These are phyloP conservation scores for Pachyuromys duprasi DNA, from an alignment of 2,797 vertebrate species.

Conservation along the genomic window DNA sequence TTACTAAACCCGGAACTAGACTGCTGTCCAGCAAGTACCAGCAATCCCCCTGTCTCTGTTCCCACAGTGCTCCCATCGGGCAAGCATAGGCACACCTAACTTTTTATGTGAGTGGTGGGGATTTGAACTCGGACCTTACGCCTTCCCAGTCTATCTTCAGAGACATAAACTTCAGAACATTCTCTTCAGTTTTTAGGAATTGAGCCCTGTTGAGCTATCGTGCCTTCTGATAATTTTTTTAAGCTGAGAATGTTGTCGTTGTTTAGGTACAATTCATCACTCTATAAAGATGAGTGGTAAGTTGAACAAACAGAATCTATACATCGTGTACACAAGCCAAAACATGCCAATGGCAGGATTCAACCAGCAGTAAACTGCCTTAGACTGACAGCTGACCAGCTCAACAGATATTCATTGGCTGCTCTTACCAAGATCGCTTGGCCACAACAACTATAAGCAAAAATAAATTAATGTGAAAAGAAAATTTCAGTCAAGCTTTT, in stretches of 20 bases:
- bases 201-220: neutral
- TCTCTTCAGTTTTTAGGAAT: neutral
- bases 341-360: neutral
- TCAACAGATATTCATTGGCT: neutral
- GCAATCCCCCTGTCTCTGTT: neutral
- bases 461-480: constrained; percentile 29
- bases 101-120: neutral
- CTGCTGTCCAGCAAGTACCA: neutral
- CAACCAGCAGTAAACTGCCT: neutral
- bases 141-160: neutral
- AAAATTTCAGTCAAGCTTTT: neutral
- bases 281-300: constrained; percentile 38
- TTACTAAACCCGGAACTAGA: neutral
- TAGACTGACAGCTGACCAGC: neutral
- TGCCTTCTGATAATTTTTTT: neutral
- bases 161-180: neutral
- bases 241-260: neutral
- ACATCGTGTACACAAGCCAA: neutral
- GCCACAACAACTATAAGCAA: neutral
- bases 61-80: too few species aligned
- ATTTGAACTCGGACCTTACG: neutral
- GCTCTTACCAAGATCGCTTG: neutral
- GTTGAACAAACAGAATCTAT: neutral
- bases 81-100: neutral
- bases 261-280: neutral